Evolutionary conservation across 2,888 invertebrate species (phyloP).

Genomic region (Amiota minor): DNA sequence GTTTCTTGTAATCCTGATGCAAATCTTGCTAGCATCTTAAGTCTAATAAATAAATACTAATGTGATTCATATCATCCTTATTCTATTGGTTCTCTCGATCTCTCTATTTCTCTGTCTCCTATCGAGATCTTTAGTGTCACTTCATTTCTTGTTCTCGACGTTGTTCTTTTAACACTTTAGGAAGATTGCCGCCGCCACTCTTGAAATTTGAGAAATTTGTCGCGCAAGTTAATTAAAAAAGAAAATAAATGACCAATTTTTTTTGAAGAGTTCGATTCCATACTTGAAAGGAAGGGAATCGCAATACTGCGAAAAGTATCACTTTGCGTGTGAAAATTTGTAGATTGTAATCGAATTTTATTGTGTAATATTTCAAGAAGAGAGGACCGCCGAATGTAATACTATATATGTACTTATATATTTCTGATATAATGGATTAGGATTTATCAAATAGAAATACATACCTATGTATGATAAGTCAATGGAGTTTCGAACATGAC

Average conservation of each 20-base stretch:
- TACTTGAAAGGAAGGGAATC: conserved; percentile 3
- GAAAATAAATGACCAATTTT: conserved; percentile 28
- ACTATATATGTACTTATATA: no score
- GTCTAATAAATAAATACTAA: conserved; percentile 46
- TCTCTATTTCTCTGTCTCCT: conserved; percentile 42
- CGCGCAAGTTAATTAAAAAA: conserved; percentile 52
- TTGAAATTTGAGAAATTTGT: conserved; percentile 51
- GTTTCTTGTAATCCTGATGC: conserved; percentile 55
- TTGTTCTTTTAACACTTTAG: conserved; percentile 58
- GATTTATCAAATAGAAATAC: no score
- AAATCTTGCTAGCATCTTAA: conserved; percentile 48
- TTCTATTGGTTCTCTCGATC: conserved; percentile 10
- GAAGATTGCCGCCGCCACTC: not conserved
- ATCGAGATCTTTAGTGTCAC: not conserved
- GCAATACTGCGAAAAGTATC: conserved; percentile 36
- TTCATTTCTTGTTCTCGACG: not conserved
- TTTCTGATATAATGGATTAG: no score
- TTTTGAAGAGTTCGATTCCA: no score
- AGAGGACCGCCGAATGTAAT: no score
- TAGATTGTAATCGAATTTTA: no score
- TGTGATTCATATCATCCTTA: conserved; percentile 59
- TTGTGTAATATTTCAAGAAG: no score
- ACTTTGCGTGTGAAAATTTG: conserved; percentile 22
- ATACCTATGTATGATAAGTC: no score
- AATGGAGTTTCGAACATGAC: no score